Conservation (phyloP, 2,888 invertebrate genomes). For the Lottia gigantea region DNA sequence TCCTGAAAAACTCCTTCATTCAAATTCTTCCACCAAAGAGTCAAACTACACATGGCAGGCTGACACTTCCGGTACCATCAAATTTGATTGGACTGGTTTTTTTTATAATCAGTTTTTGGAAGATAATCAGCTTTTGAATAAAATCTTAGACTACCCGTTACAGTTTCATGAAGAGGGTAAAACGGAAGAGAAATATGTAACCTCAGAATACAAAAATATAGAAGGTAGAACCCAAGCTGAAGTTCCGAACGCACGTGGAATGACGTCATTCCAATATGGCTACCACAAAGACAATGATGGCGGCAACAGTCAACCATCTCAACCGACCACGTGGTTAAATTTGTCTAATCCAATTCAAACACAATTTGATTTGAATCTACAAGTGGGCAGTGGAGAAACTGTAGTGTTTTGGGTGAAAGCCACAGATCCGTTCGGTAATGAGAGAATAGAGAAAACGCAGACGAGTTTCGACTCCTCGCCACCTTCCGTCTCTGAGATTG, state of each 20-base stretch:
- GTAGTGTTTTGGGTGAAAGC: slow-evolving; percentile 38
- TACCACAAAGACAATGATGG: slow-evolving; percentile 16
- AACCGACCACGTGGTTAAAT: slow-evolving; percentile 21
- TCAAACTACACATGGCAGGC: slow-evolving; percentile 40
- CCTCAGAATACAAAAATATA: slow-evolving; percentile 9
- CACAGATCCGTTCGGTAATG: slow-evolving; percentile 31
- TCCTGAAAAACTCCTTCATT: slow-evolving; percentile 24
- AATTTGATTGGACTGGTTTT: slow-evolving; percentile 32
- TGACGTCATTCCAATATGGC: slow-evolving; percentile 33
- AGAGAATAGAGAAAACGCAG: slow-evolving; percentile 20
- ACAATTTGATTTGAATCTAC: background rate
- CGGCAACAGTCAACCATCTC: slow-evolving; percentile 14
- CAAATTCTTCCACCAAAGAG: slow-evolving; percentile 31
- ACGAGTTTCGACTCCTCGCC: slow-evolving; percentile 34
- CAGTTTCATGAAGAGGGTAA: slow-evolving; percentile 23
- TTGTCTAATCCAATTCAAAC: slow-evolving; percentile 3
- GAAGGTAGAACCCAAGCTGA: slow-evolving; percentile 34
- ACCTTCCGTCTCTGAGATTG: slow-evolving; percentile 13
- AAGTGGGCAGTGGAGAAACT: slow-evolving; percentile 26
- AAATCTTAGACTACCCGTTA: slow-evolving; percentile 30
- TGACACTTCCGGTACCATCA: slow-evolving; percentile 19
- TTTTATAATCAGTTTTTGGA: slow-evolving; percentile 38
- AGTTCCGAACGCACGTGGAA: slow-evolving; percentile 37
- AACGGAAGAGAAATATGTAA: background rate
- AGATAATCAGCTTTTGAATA: slow-evolving; percentile 30